Evolutionary conservation across 2,888 invertebrate genomes (phyloP), one percentile per base, ranked within the genome.

Genomic region (Ectemnius lituratus): DNA sequence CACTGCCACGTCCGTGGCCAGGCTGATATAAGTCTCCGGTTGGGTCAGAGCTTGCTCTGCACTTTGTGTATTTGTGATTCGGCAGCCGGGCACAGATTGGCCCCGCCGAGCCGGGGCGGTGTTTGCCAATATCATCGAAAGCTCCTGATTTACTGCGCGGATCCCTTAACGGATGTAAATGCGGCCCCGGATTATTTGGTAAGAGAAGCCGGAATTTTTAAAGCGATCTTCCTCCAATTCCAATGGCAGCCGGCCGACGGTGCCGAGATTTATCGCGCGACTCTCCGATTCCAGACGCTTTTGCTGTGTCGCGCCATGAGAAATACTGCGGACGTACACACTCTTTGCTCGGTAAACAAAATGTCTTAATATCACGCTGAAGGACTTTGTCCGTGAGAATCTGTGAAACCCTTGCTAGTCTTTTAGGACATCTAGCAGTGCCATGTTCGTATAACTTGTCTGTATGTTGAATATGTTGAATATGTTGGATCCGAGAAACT

Each of bases 321-420:
- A 37, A 37, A 37, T 37, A 37, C 37, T 37, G 37, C 37, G 8
- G 4, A 11, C 37, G 37, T 37, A 5, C 37, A 37, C 37, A 37
- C 37, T 37, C 37, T 37, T 6, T 16, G 1, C n/a, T 52, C 2
- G 52, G 52, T 52, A 52, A 52, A 52, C 52, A 52, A 52, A 52
- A 52, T 16, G 16, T 52, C 13, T 23, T 23, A 64, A 61, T 49
- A 72, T 68, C 27, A 37, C 27, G 60, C 59, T 68, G 68, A 75
- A 64, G 65, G 58, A 68, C 37, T 62, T 73, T 73, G 46, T 60
- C 27, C 16, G 47, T 68, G 65, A 73, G 56, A 52, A 14, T 52
- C 52, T 52, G n/a, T 13, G 1, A 11, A 11, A 5, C 16, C 8
- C 16, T 13, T 16, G 16, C 11, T 16, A 52, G 5, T 52, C 16